phyloP scores from a whole-genome alignment of 2,888 invertebrate species.

The Xestia ashworthii region DNA sequence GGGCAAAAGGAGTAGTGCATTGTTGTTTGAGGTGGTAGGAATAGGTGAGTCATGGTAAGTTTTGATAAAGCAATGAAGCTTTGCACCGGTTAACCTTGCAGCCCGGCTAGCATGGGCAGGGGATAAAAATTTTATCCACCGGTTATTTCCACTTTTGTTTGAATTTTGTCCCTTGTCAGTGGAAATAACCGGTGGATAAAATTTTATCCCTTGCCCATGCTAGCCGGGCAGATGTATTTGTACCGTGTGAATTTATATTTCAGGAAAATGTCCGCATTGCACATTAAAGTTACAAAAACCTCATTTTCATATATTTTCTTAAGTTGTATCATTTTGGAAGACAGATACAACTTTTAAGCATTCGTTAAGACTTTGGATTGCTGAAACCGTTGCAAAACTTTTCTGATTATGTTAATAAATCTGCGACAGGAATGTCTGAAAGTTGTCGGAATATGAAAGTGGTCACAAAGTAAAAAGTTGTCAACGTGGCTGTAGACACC shows the following conservation, averaged over 20 bases:
- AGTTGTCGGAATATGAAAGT: conserved; percentile 45
- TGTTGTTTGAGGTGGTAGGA: not conserved
- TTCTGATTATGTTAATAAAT: conserved; percentile 60
- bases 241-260: not conserved
- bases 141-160: too few species aligned
- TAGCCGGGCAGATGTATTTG: too few species aligned
- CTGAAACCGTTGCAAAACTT: conserved; percentile 44
- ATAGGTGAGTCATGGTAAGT: not conserved
- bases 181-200: too few species aligned
- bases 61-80: not conserved
- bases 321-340: conserved; percentile 4
- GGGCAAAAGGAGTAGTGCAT: not conserved
- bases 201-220: too few species aligned
- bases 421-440: conserved; percentile 27
- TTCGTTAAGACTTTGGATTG: conserved; percentile 28
- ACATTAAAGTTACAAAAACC: conserved; percentile 5
- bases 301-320: conserved; percentile 29
- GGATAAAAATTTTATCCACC: too few species aligned
- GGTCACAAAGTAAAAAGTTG: conserved; percentile 54
- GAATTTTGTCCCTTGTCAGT: too few species aligned
- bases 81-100: not conserved
- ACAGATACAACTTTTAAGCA: conserved; percentile 41
- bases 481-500: conserved; percentile 33
- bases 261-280: conserved; percentile 36
- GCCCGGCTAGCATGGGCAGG: too few species aligned